Base-by-base conservation (phyloP, 2,888 invertebrate species). In the Drosophila borealis region DNA sequence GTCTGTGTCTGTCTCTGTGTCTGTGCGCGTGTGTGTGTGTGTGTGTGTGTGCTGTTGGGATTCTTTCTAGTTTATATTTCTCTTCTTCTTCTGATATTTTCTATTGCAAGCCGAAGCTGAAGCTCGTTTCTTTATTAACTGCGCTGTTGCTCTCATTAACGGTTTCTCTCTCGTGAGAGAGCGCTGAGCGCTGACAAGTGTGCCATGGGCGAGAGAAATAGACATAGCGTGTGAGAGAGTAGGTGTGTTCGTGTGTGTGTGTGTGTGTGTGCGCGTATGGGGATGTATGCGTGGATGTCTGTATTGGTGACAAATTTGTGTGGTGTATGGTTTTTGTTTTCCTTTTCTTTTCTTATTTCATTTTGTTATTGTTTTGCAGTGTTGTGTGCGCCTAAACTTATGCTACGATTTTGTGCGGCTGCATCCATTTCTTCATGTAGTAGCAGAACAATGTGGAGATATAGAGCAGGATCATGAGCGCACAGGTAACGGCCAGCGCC, bases 361-460 rank as follows among this genome's bases (percentile, higher is more conserved):
- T 19, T 19, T 45, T 64, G 56, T 63, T 49, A 63, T 53, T 60
- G 45, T 56, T 29, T 33, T 37, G 45, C 50, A 55, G 44, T 42
- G 41, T 53, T 61, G 56, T 45, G 75, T 54, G 50, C 68, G 68
- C 68, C 61, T 67, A 55, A 76, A 73, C 88, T 94, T 93, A 95
- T 90, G 94, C 94, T 94, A 96, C 94, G 92, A 96, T 96, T 92
- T 97, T 97, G 86, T 96, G 95, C 13, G 97, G 97, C 79, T 95
- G 94, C 92, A 97, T 94, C 97, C 97, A 97, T 92, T 97, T 97
- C 92, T 96, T 96, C 96, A 97, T 97, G 94, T 96, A 97, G 93
- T 97, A 97, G 93, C 96, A 97, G 94, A 97, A 97, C 88, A 98
- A 94, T 55, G 97, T 98, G 86, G 97, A 97, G 89, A 98, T 95